Conservation (phyloP, 2,797 vertebrate species). For the Tokudaia tokunoshimensis region DNA sequence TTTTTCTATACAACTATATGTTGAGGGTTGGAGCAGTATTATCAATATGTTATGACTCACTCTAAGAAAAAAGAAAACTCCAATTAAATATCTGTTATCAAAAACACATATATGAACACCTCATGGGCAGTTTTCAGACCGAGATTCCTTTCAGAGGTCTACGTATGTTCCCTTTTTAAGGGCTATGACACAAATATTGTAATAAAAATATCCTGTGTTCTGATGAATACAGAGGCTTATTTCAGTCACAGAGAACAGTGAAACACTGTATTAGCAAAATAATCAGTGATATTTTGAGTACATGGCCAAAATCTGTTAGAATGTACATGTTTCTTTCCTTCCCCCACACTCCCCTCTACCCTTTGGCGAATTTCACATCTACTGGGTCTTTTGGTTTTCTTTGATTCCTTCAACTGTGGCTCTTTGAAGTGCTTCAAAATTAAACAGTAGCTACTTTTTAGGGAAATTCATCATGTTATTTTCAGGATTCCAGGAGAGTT, state of each 20-base stretch:
- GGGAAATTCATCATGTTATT: slow-evolving; percentile 82
- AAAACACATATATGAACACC: slow-evolving; percentile 41
- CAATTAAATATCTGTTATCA: slow-evolving; percentile 75
- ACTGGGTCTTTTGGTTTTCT: slow-evolving; percentile 70
- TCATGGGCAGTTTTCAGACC: slow-evolving; percentile 71
- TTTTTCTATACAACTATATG: slow-evolving; percentile 39
- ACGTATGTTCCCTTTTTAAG: slow-evolving; percentile 68
- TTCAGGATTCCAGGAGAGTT: slow-evolving; percentile 85
- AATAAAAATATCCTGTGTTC: slow-evolving; percentile 84
- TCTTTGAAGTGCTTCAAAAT: slow-evolving; percentile 86
- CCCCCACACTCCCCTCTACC: background rate
- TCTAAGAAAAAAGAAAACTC: slow-evolving; percentile 72
- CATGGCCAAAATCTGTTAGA: slow-evolving; percentile 80
- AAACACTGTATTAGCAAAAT: slow-evolving; percentile 79
- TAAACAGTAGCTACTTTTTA: slow-evolving; percentile 84
- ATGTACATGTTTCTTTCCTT: slow-evolving; percentile 56
- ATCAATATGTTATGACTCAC: slow-evolving; percentile 51
- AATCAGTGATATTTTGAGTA: slow-evolving; percentile 81
- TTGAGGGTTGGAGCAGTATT: background rate
- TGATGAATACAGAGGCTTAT: slow-evolving; percentile 80
- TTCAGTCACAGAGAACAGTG: slow-evolving; percentile 76
- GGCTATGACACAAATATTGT: slow-evolving; percentile 76
- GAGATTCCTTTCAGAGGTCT: slow-evolving; percentile 79
- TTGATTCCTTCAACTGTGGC: slow-evolving; percentile 79
- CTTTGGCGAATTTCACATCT: slow-evolving; percentile 73